Evolutionary conservation across 2,113 vertebrate genomes (phyloP).

Genomic region (Pterocles gutturalis): DNA sequence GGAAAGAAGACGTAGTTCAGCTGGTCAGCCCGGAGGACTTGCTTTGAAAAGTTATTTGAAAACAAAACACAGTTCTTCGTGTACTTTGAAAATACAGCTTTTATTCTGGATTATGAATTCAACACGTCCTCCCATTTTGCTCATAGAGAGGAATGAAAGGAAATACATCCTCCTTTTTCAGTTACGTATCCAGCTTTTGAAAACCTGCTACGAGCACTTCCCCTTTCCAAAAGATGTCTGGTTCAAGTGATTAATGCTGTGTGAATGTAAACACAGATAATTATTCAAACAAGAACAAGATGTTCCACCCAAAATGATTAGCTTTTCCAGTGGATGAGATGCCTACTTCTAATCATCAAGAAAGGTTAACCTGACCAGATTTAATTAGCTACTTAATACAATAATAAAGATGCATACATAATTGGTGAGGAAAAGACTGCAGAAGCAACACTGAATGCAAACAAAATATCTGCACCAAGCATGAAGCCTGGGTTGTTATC

Average conservation of each 20-base stretch:
- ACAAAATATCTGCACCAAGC: conserved; percentile 27
- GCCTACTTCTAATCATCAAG: not conserved
- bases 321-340: not conserved
- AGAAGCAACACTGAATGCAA: not conserved
- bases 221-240: not conserved
- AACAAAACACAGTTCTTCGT: not conserved
- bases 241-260: conserved; percentile 31
- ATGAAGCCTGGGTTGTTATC: conserved; percentile 28
- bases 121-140: not conserved
- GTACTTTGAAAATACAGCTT: not conserved
- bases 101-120: not conserved
- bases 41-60: not conserved
- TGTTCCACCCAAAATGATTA: conserved; percentile 39
- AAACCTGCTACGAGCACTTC: not conserved
- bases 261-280: conserved; percentile 65
- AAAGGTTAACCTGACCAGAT: conserved; percentile 56
- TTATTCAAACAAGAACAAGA: conserved; percentile 50
- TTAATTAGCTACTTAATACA: conserved; percentile 36
- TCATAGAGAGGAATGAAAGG: not conserved
- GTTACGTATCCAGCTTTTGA: not conserved
- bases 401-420: not conserved
- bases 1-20: not conserved
- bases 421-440: not conserved
- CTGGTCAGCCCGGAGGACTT: not conserved
- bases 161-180: not conserved